Base-by-base conservation (phyloP, 2,113 vertebrate genomes). In the Phalacrocorax pelagicus region DNA sequence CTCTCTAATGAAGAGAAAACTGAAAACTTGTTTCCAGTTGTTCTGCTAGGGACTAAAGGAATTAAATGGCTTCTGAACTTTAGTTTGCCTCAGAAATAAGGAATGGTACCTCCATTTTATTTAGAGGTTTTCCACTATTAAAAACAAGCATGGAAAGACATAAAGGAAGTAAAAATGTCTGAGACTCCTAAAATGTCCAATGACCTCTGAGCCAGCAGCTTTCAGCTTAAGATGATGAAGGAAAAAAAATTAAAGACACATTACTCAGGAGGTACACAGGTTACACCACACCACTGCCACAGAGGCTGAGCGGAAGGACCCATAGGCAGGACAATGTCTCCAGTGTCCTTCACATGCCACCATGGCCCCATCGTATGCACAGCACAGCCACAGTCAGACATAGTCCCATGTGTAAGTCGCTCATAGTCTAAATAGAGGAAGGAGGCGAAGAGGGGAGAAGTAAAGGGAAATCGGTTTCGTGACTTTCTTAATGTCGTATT, bases 341-440 rank as follows among this genome's bases (percentile, higher is more conserved):
- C 75, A 47, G 66, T 38, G 71, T 26, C 34, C 17, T 44, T 73
- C 59, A 32, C 27, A 11, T 10, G 5, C 11, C 54, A 29, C 65
- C 30, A 5, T 1, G 12, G 36, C 12, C 18, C 57, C 34, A 38
- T 6, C 0, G 0, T 18, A 36, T 1, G 6, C 17, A 51, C 12
- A n/a, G 61, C 61, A 47, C 30, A n/a, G 3, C 9, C 42, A 49
- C 22, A 44, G 2, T 1, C 13, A 61, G 51, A 42, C 46, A 20
- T 0, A 32, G 67, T 9, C 34, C 14, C 17, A 46, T 36, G 34
- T 46, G 10, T 16, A 59, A 23, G 38, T 9, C 34, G 32, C 9
- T 55, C 38, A 27, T 2, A 22, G n/a, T 18, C 30, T 21, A 34
- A 52, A 26, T 2, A 36, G 1, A 51, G 15, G 24, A 75, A 67